phyloP scores from a whole-genome alignment of 64 coral and sea anemone species.

The Montipora cactus region DNA sequence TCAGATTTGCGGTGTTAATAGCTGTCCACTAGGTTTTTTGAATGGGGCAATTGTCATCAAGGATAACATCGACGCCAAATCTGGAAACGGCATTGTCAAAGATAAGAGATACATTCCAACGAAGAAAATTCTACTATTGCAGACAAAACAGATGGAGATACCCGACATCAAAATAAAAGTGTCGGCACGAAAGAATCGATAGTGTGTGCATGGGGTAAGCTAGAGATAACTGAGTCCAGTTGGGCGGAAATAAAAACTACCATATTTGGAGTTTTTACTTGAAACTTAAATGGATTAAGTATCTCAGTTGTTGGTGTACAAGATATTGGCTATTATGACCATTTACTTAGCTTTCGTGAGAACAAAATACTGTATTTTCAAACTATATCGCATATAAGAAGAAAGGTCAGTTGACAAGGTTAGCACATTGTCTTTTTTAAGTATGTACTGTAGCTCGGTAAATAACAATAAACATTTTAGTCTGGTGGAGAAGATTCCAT shows the following conservation, averaged over 20 bases:
- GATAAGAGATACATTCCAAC: too few species aligned
- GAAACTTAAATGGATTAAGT: neutral
- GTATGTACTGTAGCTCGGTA: too few species aligned
- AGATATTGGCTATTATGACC: neutral
- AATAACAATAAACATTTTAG: too few species aligned
- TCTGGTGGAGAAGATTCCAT: too few species aligned
- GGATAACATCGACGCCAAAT: neutral
- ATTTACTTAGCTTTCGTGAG: neutral
- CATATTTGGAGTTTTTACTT: neutral
- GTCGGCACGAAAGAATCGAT: neutral
- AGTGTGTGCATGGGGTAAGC: too few species aligned
- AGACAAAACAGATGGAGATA: too few species aligned
- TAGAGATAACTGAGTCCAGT: neutral
- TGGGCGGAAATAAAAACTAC: neutral
- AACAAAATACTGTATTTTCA: too few species aligned
- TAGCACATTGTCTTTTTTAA: too few species aligned
- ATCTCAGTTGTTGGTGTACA: neutral
- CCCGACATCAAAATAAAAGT: neutral
- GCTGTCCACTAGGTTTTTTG: neutral
- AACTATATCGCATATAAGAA: too few species aligned
- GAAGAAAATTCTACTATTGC: too few species aligned
- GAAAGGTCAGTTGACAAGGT: too few species aligned
- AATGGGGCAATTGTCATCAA: neutral
- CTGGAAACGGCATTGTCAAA: too few species aligned
- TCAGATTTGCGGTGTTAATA: neutral